Evolutionary conservation across 2,113 vertebrate genomes (phyloP).

Genomic region (Prietella phreatophila): DNA sequence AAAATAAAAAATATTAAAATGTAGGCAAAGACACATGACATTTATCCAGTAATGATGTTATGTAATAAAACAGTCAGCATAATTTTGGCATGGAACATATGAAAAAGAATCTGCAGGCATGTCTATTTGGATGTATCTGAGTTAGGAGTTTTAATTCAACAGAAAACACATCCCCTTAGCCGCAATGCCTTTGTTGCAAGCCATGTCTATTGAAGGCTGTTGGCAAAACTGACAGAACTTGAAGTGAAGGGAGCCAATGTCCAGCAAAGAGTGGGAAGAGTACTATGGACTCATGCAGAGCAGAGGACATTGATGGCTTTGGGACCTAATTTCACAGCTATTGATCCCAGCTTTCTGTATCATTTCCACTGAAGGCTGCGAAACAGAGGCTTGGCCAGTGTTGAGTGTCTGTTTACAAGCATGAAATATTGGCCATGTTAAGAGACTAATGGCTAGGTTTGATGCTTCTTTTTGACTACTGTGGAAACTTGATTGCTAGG

Average conservation of each 20-base stretch:
- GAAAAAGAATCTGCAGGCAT: neutral
- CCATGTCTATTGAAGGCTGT: neutral
- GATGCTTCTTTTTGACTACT: neutral
- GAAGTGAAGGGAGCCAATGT: neutral
- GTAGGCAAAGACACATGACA: neutral
- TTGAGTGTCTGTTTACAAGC: neutral
- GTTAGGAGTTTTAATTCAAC: neutral
- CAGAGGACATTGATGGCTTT: slow-evolving; percentile 38
- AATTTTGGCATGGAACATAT: neutral
- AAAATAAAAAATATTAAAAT: neutral
- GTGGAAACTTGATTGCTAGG: neutral
- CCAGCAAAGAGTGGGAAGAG: neutral
- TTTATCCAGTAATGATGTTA: neutral
- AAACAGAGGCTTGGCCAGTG: neutral
- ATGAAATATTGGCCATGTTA: neutral
- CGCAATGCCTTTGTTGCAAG: neutral
- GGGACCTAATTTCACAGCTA: slow-evolving; percentile 52
- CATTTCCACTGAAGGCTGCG: neutral
- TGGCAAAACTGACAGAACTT: neutral
- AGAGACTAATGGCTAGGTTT: neutral
- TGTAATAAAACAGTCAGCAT: neutral
- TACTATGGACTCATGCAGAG: neutral
- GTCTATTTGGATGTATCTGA: neutral
- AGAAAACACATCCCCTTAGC: neutral
- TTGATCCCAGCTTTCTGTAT: slow-evolving; percentile 44